Percentiles rank a stretch among this genome's conserved stretches.
Evolutionary conservation across 2,113 vertebrate genomes (phyloP).

Genomic region (Panthera uncia): DNA sequence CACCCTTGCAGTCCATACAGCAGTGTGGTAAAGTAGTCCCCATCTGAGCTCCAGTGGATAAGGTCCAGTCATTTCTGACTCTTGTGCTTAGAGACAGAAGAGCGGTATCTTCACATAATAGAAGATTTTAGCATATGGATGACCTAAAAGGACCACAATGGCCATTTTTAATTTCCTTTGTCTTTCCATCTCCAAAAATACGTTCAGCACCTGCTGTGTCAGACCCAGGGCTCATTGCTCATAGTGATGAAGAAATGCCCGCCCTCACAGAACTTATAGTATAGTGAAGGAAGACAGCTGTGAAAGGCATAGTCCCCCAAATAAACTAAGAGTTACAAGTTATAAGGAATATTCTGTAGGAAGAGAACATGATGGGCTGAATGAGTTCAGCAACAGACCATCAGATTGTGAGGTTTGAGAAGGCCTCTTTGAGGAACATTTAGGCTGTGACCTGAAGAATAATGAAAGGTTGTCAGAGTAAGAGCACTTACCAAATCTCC

Average conservation of each 20-base stretch:
- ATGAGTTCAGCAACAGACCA: not conserved
- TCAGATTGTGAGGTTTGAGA: not conserved
- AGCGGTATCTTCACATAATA: not conserved
- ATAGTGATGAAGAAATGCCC: not conserved
- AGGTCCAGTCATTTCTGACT: not conserved
- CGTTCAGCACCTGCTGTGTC: not conserved
- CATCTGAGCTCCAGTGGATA: not conserved
- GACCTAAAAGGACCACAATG: not conserved
- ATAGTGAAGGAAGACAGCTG: not conserved
- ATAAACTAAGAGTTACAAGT: not conserved
- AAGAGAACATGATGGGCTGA: not conserved
- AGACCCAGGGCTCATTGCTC: not conserved
- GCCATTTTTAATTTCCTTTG: conserved; percentile 31
- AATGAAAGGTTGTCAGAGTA: not conserved
- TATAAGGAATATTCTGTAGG: not conserved
- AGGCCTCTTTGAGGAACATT: not conserved
- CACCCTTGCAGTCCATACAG: not conserved
- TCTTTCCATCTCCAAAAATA: not conserved
- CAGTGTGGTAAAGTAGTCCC: not conserved
- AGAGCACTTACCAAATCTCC: not conserved
- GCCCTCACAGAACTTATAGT: not conserved
- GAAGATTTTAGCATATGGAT: not conserved
- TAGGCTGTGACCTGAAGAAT: not conserved
- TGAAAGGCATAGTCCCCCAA: not conserved
- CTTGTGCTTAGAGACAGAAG: not conserved